Evolutionary conservation across 30 jellyfish, hydroid and myxozoan genomes (phyloP).

Genomic region (Cassiopea andromeda): DNA sequence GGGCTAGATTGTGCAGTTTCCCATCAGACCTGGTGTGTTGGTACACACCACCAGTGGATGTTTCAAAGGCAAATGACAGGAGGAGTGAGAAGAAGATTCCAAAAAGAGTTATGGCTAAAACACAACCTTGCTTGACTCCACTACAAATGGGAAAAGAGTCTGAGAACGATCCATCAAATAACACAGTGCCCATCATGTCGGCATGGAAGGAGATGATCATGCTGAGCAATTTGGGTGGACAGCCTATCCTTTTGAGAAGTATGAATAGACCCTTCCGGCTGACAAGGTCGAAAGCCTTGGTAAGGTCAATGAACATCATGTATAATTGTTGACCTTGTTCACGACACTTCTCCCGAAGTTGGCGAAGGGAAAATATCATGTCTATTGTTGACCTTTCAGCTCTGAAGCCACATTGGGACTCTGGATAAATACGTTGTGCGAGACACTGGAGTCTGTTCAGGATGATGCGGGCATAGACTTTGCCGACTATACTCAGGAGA

Average conservation of each 20-base stretch:
- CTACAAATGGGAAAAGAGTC: not conserved
- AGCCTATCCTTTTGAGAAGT: conserved; percentile 25
- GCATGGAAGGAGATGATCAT: not conserved
- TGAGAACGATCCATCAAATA: conserved; percentile 1
- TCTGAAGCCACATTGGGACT: conserved; percentile 48
- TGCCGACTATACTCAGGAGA: conserved; percentile 43
- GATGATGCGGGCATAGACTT: conserved; percentile 32
- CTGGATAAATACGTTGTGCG: conserved; percentile 37
- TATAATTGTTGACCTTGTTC: conserved; percentile 28
- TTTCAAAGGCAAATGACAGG: conserved; percentile 7
- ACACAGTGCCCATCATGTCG: conserved; percentile 16
- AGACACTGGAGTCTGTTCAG: conserved; percentile 20
- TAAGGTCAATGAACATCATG: conserved; percentile 36
- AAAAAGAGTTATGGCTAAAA: conserved; percentile 51
- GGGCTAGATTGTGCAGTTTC: conserved; percentile 30
- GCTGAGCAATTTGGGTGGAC: conserved; percentile 34
- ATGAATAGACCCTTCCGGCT: conserved; percentile 23
- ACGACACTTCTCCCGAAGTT: conserved; percentile 44
- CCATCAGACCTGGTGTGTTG: conserved; percentile 28
- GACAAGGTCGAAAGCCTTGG: conserved; percentile 49
- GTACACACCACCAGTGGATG: conserved; percentile 19
- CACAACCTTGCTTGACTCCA: conserved; percentile 68
- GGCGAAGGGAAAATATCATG: conserved; percentile 46
- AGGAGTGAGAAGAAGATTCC: conserved; percentile 31
- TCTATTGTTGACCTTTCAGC: conserved; percentile 25